Conservation (phyloP, 2,113 vertebrate species). For the Leuciscus idus region DNA sequence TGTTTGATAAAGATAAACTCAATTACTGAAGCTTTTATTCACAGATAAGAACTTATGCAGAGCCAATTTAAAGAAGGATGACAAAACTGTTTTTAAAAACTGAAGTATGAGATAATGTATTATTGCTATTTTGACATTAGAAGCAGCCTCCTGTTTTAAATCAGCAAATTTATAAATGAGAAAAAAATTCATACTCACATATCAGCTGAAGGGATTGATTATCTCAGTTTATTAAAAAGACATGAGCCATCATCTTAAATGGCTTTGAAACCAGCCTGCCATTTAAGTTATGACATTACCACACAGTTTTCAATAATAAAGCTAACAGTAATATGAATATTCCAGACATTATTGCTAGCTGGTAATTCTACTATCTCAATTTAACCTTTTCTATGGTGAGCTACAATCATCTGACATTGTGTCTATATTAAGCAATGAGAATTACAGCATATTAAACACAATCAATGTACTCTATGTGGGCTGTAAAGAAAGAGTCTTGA, state of each 20-base stretch:
- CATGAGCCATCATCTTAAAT: neutral
- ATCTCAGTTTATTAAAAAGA: neutral
- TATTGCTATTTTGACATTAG: neutral
- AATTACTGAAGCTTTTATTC: slow-evolving; percentile 26
- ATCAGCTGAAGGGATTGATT: neutral
- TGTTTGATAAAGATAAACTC: slow-evolving; percentile 40
- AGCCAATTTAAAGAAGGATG: neutral
- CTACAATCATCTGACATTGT: slow-evolving; percentile 52
- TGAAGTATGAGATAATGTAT: neutral
- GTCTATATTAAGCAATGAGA: slow-evolving; percentile 39
- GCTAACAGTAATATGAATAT: neutral
- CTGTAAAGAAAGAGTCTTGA: slow-evolving; percentile 17
- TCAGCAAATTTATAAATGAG: neutral
- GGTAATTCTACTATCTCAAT: slow-evolving; percentile 36
- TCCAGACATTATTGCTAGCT: slow-evolving; percentile 19
- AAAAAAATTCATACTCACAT: neutral
- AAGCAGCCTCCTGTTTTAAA: neutral
- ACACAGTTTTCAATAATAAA: neutral
- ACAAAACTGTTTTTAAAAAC: neutral
- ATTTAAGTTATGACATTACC: neutral
- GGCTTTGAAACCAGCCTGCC: slow-evolving; percentile 3
- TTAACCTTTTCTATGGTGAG: slow-evolving; percentile 17
- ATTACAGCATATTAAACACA: slow-evolving; percentile 29
- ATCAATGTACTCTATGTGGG: slow-evolving; percentile 27
- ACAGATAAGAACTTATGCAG: slow-evolving; percentile 19